These are phyloP conservation scores for Loris lydekkerianus DNA, from an alignment of 2,797 vertebrate genomes.

Conservation along the genomic window DNA sequence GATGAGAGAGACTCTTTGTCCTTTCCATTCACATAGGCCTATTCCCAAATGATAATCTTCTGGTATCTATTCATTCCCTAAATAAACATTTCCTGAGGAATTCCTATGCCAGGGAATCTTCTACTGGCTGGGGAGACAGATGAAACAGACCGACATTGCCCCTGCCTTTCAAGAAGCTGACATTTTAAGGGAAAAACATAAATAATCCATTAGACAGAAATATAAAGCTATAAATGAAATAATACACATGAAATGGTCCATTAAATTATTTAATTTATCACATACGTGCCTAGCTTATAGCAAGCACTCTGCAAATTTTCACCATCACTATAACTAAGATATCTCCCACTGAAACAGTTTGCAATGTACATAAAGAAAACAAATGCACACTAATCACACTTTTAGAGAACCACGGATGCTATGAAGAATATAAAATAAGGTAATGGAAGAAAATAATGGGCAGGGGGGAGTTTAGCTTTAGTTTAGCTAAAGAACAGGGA, in stretches of 20 bases:
- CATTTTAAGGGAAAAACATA: background rate
- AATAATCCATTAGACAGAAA: constrained; percentile 3
- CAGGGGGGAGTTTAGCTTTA: background rate
- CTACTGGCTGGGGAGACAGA: background rate
- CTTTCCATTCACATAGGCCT: background rate
- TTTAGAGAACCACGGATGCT: background rate
- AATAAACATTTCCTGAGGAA: background rate
- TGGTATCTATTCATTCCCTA: background rate
- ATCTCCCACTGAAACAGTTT: background rate
- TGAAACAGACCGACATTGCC: background rate
- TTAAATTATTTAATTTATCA: background rate
- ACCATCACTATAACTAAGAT: background rate
- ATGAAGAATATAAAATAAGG: background rate
- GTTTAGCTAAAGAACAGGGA: background rate
- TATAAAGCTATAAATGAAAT: background rate
- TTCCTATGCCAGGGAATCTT: background rate
- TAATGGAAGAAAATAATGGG: background rate
- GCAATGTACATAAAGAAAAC: background rate
- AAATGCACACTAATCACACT: background rate
- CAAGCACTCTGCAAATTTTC: background rate
- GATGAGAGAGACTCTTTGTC: background rate
- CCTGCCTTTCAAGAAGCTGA: background rate
- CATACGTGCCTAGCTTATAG: background rate
- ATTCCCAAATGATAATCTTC: constrained; percentile 4
- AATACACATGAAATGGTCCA: constrained; percentile 2